phyloP scores from a whole-genome alignment of 2,888 invertebrate species.

The Melinaea menophilus region DNA sequence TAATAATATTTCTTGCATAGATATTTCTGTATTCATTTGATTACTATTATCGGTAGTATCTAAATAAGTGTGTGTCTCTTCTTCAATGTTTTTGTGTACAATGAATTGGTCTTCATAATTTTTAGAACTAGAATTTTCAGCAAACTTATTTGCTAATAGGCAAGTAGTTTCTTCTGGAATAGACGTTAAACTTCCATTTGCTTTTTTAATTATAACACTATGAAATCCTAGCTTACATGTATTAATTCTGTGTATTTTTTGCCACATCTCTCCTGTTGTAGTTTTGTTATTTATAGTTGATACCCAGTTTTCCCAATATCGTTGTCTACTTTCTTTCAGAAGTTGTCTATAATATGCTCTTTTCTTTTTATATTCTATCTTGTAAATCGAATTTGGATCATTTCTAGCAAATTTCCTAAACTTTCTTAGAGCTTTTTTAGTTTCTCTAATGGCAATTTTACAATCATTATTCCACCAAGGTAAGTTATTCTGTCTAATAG shows the following conservation, averaged over 20 bases:
- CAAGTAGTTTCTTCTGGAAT: background rate
- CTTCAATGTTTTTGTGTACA: conserved; percentile 2
- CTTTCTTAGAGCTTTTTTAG: conserved; percentile 9
- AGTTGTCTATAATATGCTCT: conserved; percentile 12
- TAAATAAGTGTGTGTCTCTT: background rate
- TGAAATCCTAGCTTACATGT: too few relatives aligned
- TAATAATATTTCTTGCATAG: conserved; percentile 19
- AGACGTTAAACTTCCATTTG: conserved; percentile 4
- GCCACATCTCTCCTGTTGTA: too few relatives aligned
- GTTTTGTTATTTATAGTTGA: conserved; percentile 12
- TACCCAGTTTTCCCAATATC: conserved; percentile 17
- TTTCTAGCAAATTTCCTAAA: conserved; percentile 8
- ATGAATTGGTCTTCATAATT: conserved; percentile 23
- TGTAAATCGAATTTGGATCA: conserved; percentile 12
- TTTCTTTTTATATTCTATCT: conserved; percentile 18
- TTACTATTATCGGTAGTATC: background rate
- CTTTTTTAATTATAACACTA: conserved; percentile 3
- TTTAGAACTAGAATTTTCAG: conserved; percentile 20
- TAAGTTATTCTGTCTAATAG: background rate
- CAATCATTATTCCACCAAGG: conserved; percentile 17
- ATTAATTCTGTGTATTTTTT: too few relatives aligned
- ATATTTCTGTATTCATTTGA: background rate
- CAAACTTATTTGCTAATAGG: conserved; percentile 21
- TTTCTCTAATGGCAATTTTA: conserved; percentile 9
- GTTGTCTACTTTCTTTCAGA: conserved; percentile 16